Conservation (phyloP, 2,888 invertebrate genomes). For the Folsomia manolachei region DNA sequence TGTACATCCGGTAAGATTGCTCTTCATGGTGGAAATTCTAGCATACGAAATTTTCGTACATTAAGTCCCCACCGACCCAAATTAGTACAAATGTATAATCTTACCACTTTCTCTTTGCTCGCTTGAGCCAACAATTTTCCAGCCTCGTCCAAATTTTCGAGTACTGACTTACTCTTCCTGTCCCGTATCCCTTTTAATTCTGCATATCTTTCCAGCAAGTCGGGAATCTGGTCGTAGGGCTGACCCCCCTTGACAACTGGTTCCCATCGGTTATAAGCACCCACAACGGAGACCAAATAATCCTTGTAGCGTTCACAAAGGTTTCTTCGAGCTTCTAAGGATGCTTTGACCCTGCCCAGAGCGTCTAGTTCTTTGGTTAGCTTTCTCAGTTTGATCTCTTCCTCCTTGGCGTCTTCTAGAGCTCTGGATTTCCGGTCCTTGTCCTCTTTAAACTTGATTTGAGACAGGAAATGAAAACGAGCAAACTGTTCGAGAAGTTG, state of each 20-base stretch:
- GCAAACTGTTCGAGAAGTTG: not conserved
- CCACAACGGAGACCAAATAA: not conserved
- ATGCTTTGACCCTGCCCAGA: not conserved
- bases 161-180: not conserved
- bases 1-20: not conserved
- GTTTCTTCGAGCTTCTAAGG: not conserved
- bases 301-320: not conserved
- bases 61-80: no score
- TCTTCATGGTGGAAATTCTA: not conserved
- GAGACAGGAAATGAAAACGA: not conserved
- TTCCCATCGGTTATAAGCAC: not conserved
- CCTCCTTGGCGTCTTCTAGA: not conserved
- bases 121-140: not conserved
- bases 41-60: not conserved
- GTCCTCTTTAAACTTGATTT: not conserved
- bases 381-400: not conserved
- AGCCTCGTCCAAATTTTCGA: not conserved
- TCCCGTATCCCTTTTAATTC: not conserved
- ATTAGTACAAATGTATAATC: not conserved
- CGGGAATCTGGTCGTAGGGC: not conserved
- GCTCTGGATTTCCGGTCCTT: not conserved
- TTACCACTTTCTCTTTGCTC: not conserved
- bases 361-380: not conserved
- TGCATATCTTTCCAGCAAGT: not conserved
- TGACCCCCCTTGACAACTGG: not conserved